Evolutionary conservation across 2,113 vertebrate genomes (phyloP).

Genomic region (Anhinga rufa): DNA sequence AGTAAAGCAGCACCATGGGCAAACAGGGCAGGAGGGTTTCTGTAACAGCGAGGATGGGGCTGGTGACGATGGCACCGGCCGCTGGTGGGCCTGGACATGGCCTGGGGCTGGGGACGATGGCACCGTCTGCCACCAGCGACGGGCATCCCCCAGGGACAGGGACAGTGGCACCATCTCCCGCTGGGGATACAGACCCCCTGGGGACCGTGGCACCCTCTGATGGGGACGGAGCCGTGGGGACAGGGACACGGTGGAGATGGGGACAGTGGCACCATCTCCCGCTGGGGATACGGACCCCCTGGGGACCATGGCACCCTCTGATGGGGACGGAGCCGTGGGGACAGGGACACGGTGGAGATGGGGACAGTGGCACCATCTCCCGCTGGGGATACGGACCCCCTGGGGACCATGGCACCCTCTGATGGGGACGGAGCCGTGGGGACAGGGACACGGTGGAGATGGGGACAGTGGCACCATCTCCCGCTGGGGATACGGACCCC

Average conservation of each 20-base stretch:
- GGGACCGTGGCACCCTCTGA: not conserved
- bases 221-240: no score
- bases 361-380: not conserved
- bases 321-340: not conserved
- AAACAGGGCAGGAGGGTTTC: not conserved
- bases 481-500: no score
- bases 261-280: not conserved
- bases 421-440: not conserved
- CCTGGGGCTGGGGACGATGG: not conserved
- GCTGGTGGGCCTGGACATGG: not conserved
- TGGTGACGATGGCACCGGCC: not conserved
- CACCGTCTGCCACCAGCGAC: not conserved
- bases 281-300: not conserved
- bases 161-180: no score
- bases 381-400: not conserved
- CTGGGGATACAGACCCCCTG: no score
- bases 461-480: not conserved
- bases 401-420: not conserved
- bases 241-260: not conserved
- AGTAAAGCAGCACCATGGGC: not conserved
- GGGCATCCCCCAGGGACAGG: not conserved
- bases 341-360: not conserved
- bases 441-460: no score
- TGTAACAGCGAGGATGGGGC: not conserved
- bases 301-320: not conserved